phyloP scores from a whole-genome alignment of 2,797 vertebrate species.

The Linurgus olivaceus region DNA sequence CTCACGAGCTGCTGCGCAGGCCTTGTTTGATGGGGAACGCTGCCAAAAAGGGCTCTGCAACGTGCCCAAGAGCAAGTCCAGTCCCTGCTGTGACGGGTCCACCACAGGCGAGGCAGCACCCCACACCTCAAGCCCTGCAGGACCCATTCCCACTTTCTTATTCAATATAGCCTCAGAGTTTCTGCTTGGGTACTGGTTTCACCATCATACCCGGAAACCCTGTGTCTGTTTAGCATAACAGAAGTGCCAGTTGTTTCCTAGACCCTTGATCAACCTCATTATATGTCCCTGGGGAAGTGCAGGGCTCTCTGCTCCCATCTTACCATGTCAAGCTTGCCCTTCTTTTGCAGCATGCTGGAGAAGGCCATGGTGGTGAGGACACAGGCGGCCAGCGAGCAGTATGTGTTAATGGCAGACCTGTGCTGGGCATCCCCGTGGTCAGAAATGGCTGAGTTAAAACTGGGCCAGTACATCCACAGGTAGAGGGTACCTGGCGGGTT shows the following conservation, averaged over 20 bases:
- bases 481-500: slow-evolving; percentile 86
- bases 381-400: slow-evolving; percentile 84
- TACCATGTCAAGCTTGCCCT: slow-evolving; percentile 95
- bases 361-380: slow-evolving; percentile 88
- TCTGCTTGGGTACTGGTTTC: neutral
- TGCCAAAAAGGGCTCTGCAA: neutral
- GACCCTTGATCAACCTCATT: neutral
- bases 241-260: rapidly evolving
- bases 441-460: slow-evolving; percentile 93
- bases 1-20: slow-evolving; percentile 18
- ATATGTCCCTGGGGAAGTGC: neutral
- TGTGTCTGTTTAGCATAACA: neutral
- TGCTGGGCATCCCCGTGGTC: slow-evolving; percentile 89
- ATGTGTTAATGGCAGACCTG: slow-evolving; percentile 91
- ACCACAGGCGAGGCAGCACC: neutral
- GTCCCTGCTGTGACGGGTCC: neutral
- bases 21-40: neutral
- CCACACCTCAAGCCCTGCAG: neutral
- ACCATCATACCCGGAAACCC: neutral
- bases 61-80: neutral
- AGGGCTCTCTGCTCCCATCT: neutral
- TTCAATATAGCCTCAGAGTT: neutral
- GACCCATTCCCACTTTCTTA: neutral
- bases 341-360: slow-evolving; percentile 87
- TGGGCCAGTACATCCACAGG: slow-evolving; percentile 99